Evolutionary conservation across 2,888 invertebrate genomes (phyloP).

Genomic region (Drosophila birchii): DNA sequence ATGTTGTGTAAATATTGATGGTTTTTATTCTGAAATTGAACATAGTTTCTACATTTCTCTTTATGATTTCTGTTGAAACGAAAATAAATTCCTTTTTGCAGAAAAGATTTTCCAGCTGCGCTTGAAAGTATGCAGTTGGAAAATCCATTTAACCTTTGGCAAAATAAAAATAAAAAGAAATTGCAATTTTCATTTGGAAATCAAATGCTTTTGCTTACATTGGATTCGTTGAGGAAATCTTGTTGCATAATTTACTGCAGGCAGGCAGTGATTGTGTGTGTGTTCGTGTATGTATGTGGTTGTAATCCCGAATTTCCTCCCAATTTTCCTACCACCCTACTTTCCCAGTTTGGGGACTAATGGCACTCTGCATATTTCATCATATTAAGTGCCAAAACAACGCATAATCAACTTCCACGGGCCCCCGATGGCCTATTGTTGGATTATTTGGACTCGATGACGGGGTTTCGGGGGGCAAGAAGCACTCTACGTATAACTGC

Average conservation of each 20-base stretch:
- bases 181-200: conserved; percentile 26
- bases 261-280: conserved; percentile 2
- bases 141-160: neutral
- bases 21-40: neutral
- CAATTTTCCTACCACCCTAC: conserved; percentile 6
- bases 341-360: conserved; percentile 45
- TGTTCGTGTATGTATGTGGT: conserved; percentile 2
- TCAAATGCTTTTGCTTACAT: conserved; percentile 13
- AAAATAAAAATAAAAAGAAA: conserved; percentile 11
- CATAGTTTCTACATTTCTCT: neutral
- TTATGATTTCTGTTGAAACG: neutral
- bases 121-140: conserved; percentile 32
- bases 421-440: conserved; percentile 32
- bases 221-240: conserved; percentile 2
- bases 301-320: conserved; percentile 40
- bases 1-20: neutral
- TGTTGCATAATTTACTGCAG: conserved; percentile 51
- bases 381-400: conserved; percentile 79
- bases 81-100: neutral
- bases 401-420: conserved; percentile 71
- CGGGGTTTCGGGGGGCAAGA: conserved; percentile 10
- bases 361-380: conserved; percentile 79
- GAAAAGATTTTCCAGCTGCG: conserved; percentile 15
- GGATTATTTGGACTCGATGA: conserved; percentile 13
- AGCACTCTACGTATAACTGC: conserved; percentile 27